Evolutionary conservation across 2,888 invertebrate genomes (phyloP), one percentile per base, ranked within the genome.

Genomic region (Lasiommata megera): DNA sequence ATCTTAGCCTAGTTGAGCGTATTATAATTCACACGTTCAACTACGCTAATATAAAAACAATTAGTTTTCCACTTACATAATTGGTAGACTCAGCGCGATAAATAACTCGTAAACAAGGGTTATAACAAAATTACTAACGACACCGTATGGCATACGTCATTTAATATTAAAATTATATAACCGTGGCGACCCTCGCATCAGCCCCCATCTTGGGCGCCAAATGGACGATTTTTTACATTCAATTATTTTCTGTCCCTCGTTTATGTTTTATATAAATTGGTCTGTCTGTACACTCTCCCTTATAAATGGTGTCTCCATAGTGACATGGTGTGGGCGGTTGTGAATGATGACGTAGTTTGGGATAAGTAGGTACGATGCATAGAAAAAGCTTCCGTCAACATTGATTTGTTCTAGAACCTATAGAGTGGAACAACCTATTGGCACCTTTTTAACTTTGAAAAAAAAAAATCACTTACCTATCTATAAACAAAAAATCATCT

Each of bases 221-320:
- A 76, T 76, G 73, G 79, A 69, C 80, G 76, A 86, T 88, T 88
- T 87, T 88, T 88, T 84, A 83, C 83, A 84, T 87, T 87, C 86
- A 88, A 88, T 89, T 86, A 88, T 79, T 76, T 75, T 71, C 63
- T 82, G 79, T 79, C 87, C 84, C 79, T 81, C 80, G 77, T 75
- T 77, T 80, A 74, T 81, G 68, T 70, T 72, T 70, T 76, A 80
- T 84, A 88, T 88, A 86, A 87, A 88, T 88, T 84, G 84, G 77
- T 82, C 80, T 82, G 84, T 85, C 83, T 54, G 77, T 72, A 82
- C 77, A 84, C 82, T 54, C 78, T 73, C 83, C 77, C 78, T 87
- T 76, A 88, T 86, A 84, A 88, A 88, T 88, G 84, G 79, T 77
- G 74, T 79, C 69, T 73, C 65, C 72, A 67, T 70, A 67, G 72